Evolutionary conservation across 1,140 invertebrate genomes (phyloP), one percentile per base, ranked within the genome.

Genomic region (Drosophila azteca): DNA sequence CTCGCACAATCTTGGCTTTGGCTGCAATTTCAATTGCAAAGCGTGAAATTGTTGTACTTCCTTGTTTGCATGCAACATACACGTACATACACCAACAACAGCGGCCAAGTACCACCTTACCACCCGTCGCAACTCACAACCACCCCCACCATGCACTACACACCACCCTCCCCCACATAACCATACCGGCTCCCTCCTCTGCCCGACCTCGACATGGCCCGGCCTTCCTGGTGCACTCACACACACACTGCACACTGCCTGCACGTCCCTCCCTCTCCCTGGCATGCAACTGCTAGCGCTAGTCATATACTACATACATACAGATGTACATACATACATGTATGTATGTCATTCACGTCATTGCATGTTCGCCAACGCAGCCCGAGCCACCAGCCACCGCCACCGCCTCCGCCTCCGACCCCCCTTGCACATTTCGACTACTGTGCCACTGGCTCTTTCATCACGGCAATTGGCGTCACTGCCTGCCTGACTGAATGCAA

Each of bases 401-500:
- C 31, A 0, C 17, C 8, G 4, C 7, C 9, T 4, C 35, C 24
- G 11, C 9, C 41, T 50, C 1, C 31, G 15, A n/a, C 13, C 15
- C 35, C 20, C 20, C 52, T 39, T 39, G 35, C 35, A 39, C 53
- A 4, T 26, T 67, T 50, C 63, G n/a, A 62, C 66, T 70, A 60
- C 71, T 75, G 54, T 75, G 72, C 72, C 71, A 67, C 59, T 73
- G 69, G 70, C 72, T 75, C 72, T 53, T 58, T 66, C 71, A 72
- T 77, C 65, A 77, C 74, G 65, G 64, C 83, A 79, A 82, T 87
- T 88, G 83, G 77, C 78, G 83, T 87, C 75, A 88, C 79, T 78
- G 74, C 65, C 79, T 78, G 61, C 74, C 71, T 74, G 79, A 78
- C 65, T 63, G 69, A 48, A 48, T 65, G 35, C 57, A 61, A 49